phyloP scores from a whole-genome alignment of 2,113 vertebrate genomes.

The Macrotus californicus region DNA sequence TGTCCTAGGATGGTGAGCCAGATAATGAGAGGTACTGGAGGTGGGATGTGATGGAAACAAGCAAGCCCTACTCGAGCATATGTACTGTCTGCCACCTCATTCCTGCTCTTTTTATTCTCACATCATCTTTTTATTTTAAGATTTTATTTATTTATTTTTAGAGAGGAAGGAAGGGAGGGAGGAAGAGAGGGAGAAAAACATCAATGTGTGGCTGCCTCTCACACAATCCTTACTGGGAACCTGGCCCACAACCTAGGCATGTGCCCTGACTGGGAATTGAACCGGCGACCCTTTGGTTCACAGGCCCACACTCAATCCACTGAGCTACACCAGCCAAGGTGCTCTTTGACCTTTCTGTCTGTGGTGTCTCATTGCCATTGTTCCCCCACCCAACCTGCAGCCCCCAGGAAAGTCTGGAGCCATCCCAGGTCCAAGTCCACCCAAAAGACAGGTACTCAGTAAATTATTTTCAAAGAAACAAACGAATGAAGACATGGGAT shows the following conservation, averaged over 20 bases:
- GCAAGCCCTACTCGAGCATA: too few relatives aligned
- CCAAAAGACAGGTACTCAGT: too few relatives aligned
- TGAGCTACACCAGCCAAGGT: not conserved
- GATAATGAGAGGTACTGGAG: not conserved
- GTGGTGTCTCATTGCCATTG: not conserved
- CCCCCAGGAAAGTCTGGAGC: not conserved
- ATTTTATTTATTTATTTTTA: too few relatives aligned
- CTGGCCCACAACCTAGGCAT: too few relatives aligned
- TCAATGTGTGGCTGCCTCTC: too few relatives aligned
- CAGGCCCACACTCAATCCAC: too few relatives aligned
- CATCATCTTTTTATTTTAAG: too few relatives aligned
- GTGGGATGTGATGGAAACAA: not conserved
- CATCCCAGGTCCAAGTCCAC: fast-evolving
- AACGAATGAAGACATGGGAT: not conserved
- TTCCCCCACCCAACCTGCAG: not conserved
- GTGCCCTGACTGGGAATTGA: too few relatives aligned
- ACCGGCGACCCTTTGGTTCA: too few relatives aligned
- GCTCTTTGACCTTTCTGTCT: not conserved
- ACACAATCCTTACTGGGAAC: too few relatives aligned
- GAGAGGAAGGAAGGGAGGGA: too few relatives aligned
- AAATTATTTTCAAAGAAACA: not conserved
- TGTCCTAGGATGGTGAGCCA: not conserved
- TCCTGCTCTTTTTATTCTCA: not conserved
- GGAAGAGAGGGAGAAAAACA: too few relatives aligned
- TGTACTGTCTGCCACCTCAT: not conserved